Evolutionary conservation across 2,113 vertebrate genomes (phyloP).

Genomic region (Jaculus jaculus): DNA sequence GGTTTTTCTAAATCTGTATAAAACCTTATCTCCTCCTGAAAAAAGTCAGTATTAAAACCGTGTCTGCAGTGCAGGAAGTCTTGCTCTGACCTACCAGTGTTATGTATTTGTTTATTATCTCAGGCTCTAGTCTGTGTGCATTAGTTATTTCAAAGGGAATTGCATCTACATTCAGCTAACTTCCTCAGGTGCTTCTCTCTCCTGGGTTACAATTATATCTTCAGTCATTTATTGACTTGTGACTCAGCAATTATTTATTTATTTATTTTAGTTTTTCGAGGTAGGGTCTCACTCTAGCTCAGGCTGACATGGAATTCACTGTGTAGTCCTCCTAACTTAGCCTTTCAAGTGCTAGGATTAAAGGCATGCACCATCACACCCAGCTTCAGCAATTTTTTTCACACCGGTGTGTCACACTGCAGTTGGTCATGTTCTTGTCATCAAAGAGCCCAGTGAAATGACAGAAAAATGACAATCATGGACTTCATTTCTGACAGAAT

Average conservation of each 20-base stretch:
- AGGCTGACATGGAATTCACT: too few species aligned
- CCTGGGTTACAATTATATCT: background rate
- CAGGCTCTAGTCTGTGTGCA: background rate
- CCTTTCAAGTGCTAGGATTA: too few species aligned
- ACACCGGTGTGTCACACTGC: background rate
- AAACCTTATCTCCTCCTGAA: background rate
- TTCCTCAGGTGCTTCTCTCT: background rate
- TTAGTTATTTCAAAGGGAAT: background rate
- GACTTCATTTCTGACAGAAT: background rate
- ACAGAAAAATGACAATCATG: background rate
- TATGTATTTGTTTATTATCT: background rate
- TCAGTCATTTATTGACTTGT: background rate
- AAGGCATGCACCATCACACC: too few species aligned
- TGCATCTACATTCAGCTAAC: background rate
- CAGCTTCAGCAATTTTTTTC: background rate
- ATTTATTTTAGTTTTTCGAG: too few species aligned
- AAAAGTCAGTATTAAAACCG: background rate
- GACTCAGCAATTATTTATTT: background rate
- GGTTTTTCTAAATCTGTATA: slow-evolving; percentile 54
- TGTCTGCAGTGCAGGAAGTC: background rate
- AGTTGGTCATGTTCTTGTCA: background rate
- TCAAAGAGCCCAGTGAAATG: background rate
- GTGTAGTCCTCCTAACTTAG: too few species aligned
- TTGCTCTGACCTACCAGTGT: too few species aligned
- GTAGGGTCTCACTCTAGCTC: too few species aligned